Base-by-base conservation (phyloP, 2,797 vertebrate species). In the Podarcis lilfordi region DNA sequence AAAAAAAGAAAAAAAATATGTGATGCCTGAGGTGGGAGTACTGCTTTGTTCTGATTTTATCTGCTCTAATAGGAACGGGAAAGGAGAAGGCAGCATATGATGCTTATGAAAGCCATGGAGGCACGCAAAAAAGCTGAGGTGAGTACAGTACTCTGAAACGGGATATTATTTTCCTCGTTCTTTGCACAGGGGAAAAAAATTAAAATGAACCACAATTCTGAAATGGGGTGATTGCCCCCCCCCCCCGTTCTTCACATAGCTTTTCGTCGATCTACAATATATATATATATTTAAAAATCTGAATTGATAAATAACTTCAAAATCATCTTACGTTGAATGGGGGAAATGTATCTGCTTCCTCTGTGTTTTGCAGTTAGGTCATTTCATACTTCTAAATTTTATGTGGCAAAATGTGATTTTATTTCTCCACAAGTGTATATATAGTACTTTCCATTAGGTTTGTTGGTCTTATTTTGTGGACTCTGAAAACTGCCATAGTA, bases 31-130 rank as follows among this genome's bases (percentile, higher is more conserved):
- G 90, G 87, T 85, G 61, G 61, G 80, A 82, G 72, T 91, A 94
- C 94, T 93, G 90, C 94, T 94, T 91, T 90, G 91, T 93, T 96
- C 96, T 96, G 95, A 96, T 96, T 94, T 95, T 94, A 94, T 97
- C 94, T 97, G 95, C 95, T 95, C 91, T 96, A 92, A 93, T 97
- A 99, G 99, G 98, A 99, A 90, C 97, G 98, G 91, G 98, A 99
- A 93, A 97, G 98, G 93, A 97, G 98, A 85, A 96, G 98, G 85
- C 98, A 99, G 90, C 98, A 99, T 91, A 97, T 98, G 97, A 98
- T 99, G 98, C 97, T 99, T 79, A 97, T 98, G 97, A 99, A 98
- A 97, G 98, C 98, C 82, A 97, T 99, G 96, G 98, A 99, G 92
- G 98, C 98, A 68, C 98, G 98, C 88, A 99, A 98, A 94, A 99